Percentiles rank a stretch among this genome's conserved stretches.
These are phyloP conservation scores for Drosophila leonis DNA, from an alignment of 2,888 invertebrate species.

Conservation along the genomic window DNA sequence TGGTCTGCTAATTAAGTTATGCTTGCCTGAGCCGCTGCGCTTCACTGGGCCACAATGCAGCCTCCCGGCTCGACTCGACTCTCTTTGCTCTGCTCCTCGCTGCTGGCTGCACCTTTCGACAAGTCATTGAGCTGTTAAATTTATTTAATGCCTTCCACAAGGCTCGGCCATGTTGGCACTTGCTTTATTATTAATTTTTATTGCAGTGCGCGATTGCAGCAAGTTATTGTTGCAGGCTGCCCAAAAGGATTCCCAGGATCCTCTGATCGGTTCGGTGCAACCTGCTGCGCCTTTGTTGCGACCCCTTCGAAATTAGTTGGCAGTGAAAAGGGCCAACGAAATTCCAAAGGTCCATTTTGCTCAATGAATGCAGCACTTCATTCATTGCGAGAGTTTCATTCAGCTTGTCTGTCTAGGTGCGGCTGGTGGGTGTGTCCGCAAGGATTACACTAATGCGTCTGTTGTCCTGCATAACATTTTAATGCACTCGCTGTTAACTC, in stretches of 20 bases:
- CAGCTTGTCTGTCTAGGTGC: slow-evolving; percentile 24
- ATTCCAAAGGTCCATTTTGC: slow-evolving; percentile 31
- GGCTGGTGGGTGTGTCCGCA: slow-evolving; percentile 67
- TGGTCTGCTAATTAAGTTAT: slow-evolving; percentile 72
- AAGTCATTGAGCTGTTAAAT: slow-evolving; percentile 81
- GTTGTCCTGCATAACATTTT: slow-evolving; percentile 71
- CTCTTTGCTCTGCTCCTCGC: background rate
- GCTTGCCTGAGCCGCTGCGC: slow-evolving; percentile 57
- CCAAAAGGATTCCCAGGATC: slow-evolving; percentile 72
- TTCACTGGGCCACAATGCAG: slow-evolving; percentile 37
- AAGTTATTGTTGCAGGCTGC: slow-evolving; percentile 42
- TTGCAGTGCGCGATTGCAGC: slow-evolving; percentile 62
- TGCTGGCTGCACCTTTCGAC: slow-evolving; percentile 66
- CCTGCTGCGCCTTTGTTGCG: slow-evolving; percentile 70
- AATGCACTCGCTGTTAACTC: slow-evolving; percentile 56
- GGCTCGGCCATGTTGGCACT: slow-evolving; percentile 68
- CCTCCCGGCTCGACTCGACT: background rate
- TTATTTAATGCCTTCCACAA: slow-evolving; percentile 73
- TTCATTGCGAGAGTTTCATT: slow-evolving; percentile 48
- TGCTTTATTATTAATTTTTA: slow-evolving; percentile 75
- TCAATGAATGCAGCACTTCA: slow-evolving; percentile 66
- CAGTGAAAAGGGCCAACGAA: slow-evolving; percentile 19
- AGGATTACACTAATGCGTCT: slow-evolving; percentile 78
- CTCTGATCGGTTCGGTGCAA: slow-evolving; percentile 38
- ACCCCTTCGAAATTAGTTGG: slow-evolving; percentile 35